Conservation (phyloP, 2,113 vertebrate species). For the Aptenodytes forsteri region DNA sequence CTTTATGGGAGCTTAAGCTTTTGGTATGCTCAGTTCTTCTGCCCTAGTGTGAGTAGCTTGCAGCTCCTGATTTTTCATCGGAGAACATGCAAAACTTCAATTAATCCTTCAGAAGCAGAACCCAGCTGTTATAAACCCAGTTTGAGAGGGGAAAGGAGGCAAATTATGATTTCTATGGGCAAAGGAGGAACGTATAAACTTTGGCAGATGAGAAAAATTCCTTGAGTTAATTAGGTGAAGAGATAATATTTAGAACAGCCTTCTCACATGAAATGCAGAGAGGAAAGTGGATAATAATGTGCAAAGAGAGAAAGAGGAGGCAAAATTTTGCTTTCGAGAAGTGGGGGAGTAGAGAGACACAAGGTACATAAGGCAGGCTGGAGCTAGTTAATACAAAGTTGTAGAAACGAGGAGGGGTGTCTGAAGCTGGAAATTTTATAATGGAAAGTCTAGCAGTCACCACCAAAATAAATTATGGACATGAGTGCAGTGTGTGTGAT, state of each 20-base stretch:
- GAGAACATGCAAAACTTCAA: not conserved
- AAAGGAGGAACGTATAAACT: not conserved
- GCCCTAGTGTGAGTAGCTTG: not conserved
- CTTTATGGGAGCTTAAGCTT: not conserved
- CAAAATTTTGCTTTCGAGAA: not conserved
- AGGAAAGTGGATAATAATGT: not conserved
- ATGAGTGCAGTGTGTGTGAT: not conserved
- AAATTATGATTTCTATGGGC: not conserved
- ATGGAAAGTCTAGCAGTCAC: slow-evolving; percentile 21
- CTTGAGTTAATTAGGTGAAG: not conserved
- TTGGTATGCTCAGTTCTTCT: not conserved
- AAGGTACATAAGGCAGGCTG: not conserved
- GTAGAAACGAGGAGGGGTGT: not conserved
- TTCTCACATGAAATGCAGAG: not conserved
- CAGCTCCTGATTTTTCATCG: not conserved
- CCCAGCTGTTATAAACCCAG: not conserved
- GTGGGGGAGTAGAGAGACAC: not conserved
- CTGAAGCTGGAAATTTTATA: slow-evolving; percentile 1
- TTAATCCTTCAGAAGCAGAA: not conserved
- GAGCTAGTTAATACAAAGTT: not conserved
- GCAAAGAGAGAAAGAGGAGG: not conserved
- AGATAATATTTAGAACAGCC: not conserved
- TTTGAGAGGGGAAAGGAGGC: not conserved
- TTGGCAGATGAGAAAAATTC: not conserved
- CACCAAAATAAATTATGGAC: not conserved